Base-by-base conservation (phyloP, 2,113 vertebrate genomes). In the Callaeas wilsoni region DNA sequence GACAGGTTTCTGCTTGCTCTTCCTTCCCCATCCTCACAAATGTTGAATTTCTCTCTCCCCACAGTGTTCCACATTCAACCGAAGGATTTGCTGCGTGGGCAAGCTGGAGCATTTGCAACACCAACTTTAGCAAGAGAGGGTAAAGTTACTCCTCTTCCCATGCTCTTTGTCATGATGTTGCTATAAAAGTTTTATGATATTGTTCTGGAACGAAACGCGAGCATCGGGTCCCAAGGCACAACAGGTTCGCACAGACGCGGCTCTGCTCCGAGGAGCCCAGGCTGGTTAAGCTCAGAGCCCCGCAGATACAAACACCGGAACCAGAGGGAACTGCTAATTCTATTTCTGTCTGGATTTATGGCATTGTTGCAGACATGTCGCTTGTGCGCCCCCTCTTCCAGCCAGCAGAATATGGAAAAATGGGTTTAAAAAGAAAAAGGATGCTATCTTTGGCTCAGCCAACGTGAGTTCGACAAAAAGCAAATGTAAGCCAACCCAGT, bases 341-440 rank as follows among this genome's bases (percentile, higher is more conserved):
- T 94, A 90, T 93, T 96, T 94, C 93, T 92, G 82, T 87, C 92
- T 81, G 89, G 69, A 90, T 95, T 96, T 95, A 94, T 46, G 53
- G 92, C 73, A 47, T 67, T 77, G 64, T 55, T 94, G 83, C 63
- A 96, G 89, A 78, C 76, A 37, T 57, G 87, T 82, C 10, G 0
- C 69, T 95, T 82, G 65, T 3, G 16, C 9, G 0, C 39, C 71
- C 79, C 59, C 79, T 78, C 47, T 46, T 81, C 75, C 75, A 93
- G 92, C 71, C 79, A 94, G 68, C 21, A 74, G 32, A 85, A 86
- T 91, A 93, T 64, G 92, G 94, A 96, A 95, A 96, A 95, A 88
- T 0, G 32, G 82, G 52, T 84, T 90, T 77, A 70, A 95, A 96
- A 94, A 94, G 86, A 81, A 96, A 93, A 93, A 91, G 73, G 92